Percentiles rank a stretch among this genome's conserved stretches.
Evolutionary conservation across 2,888 invertebrate genomes (phyloP).

Genomic region (Ennomos erosarius): DNA sequence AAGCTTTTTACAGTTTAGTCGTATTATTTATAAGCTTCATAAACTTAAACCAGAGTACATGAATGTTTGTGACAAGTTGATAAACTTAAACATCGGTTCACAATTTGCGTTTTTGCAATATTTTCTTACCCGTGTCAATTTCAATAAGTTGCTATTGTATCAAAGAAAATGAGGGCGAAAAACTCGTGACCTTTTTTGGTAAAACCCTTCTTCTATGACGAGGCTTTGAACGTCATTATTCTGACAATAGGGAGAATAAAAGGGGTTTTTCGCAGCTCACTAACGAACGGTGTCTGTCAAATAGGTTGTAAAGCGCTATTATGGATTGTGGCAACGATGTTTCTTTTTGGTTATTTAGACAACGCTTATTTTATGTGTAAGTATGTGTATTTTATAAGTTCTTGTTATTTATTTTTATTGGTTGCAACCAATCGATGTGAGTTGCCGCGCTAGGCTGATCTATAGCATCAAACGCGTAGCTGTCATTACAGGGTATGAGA

Average conservation of each 20-base stretch:
- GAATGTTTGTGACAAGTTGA: conserved; percentile 23
- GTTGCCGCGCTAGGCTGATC: too few relatives aligned
- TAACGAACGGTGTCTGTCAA: conserved; percentile 20
- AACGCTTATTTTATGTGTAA: not conserved
- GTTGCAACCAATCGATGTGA: too few relatives aligned
- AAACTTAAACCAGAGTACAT: conserved; percentile 14
- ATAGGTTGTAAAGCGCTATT: conserved; percentile 9
- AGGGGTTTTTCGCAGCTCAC: conserved; percentile 10
- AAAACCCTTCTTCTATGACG: conserved; percentile 24
- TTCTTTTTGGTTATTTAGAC: not conserved
- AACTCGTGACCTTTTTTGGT: conserved; percentile 27
- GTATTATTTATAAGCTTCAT: conserved; percentile 26
- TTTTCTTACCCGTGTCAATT: conserved; percentile 34
- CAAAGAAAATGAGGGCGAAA: conserved; percentile 23
- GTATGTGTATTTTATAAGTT: not conserved
- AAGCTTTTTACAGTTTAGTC: conserved; percentile 4
- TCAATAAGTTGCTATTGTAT: conserved; percentile 30
- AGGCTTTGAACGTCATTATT: conserved; percentile 28
- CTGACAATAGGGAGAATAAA: conserved; percentile 25
- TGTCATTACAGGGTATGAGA: too few relatives aligned
- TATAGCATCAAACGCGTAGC: too few relatives aligned
- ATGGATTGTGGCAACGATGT: not conserved
- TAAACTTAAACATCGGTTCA: conserved; percentile 13
- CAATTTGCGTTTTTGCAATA: conserved; percentile 7
- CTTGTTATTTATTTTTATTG: too few relatives aligned